Evolutionary conservation across 2,797 vertebrate genomes (phyloP).

Genomic region (Caiman crocodilus): DNA sequence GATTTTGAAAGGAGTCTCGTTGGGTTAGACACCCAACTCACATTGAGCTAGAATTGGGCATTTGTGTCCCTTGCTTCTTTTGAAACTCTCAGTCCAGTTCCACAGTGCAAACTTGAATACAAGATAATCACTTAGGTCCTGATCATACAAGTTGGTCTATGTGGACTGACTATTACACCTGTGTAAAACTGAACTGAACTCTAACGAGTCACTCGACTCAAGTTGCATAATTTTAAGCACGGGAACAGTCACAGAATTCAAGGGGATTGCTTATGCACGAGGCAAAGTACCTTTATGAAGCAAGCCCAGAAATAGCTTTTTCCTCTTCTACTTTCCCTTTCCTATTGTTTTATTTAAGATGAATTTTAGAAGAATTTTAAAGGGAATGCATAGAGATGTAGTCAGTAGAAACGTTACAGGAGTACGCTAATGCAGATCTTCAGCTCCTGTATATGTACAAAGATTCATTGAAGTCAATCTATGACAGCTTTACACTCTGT

Average conservation of each 20-base stretch:
- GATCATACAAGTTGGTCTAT: too few relatives aligned
- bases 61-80: too few relatives aligned
- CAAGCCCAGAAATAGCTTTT: not conserved
- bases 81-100: too few relatives aligned
- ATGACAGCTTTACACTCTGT: not conserved
- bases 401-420: not conserved
- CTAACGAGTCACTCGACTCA: too few relatives aligned
- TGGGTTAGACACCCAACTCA: too few relatives aligned
- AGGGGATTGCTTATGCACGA: not conserved
- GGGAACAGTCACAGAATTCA: not conserved
- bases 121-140: too few relatives aligned
- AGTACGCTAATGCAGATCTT: not conserved
- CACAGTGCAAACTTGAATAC: too few relatives aligned
- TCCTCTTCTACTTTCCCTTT: not conserved
- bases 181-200: too few relatives aligned
- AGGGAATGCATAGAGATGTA: not conserved
- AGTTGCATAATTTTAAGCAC: constrained; percentile 33
- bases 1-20: too few relatives aligned
- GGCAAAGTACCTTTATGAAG: not conserved
- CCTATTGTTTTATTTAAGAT: constrained; percentile 4
- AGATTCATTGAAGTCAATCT: not conserved
- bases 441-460: not conserved
- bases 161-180: too few relatives aligned
- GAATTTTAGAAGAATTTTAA: constrained; percentile 7
- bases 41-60: too few relatives aligned